Evolutionary conservation across 2,888 invertebrate genomes (phyloP).

Genomic region (Omphaloscelis lunosa): DNA sequence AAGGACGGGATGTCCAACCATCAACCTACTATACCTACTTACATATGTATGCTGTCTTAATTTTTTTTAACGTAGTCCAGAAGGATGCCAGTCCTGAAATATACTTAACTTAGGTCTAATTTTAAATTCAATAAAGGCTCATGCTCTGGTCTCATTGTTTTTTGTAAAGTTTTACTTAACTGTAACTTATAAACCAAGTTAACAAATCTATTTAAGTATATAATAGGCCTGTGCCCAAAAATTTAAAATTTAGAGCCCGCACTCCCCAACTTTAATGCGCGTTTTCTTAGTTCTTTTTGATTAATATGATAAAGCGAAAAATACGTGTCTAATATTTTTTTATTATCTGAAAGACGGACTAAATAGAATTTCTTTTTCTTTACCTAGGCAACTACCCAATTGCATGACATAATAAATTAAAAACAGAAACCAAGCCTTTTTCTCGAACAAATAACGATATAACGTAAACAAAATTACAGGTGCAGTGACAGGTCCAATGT

Average conservation of each 20-base stretch:
- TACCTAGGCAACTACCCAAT: too few relatives aligned
- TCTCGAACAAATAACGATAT: slow-evolving; percentile 23
- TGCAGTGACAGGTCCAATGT: slow-evolving; percentile 46
- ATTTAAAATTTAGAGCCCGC: too few relatives aligned
- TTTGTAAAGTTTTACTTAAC: background rate
- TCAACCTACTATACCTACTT: too few relatives aligned
- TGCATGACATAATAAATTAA: background rate
- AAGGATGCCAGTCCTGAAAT: background rate
- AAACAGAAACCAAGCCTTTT: slow-evolving; percentile 29
- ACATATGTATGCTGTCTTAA: background rate
- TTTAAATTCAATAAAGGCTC: background rate
- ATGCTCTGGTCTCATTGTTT: background rate
- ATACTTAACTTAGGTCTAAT: background rate
- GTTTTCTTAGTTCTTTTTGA: too few relatives aligned
- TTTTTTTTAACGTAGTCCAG: background rate
- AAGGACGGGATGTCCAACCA: too few relatives aligned
- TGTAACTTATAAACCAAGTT: background rate
- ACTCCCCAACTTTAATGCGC: too few relatives aligned
- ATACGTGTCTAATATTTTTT: too few relatives aligned
- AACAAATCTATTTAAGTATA: background rate
- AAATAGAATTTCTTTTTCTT: too few relatives aligned
- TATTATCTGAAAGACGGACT: too few relatives aligned
- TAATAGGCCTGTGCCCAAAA: too few relatives aligned
- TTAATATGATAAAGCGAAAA: too few relatives aligned
- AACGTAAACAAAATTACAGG: slow-evolving; percentile 41